Base-by-base conservation (phyloP, 2,113 vertebrate genomes). In the Dromas ardeola region DNA sequence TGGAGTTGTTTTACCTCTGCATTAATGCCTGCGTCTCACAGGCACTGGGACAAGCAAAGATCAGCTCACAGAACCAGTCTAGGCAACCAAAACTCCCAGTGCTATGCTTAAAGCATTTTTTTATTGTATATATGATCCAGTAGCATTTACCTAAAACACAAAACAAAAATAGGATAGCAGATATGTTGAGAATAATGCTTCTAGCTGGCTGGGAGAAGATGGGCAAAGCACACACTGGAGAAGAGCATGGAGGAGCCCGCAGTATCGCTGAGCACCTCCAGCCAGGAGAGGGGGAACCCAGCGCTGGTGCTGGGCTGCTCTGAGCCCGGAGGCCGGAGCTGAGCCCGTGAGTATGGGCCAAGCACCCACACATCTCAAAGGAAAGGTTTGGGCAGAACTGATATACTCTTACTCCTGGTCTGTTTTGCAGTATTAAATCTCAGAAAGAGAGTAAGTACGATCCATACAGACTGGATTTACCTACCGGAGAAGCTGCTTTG, bases 211-310 rank as follows among this genome's bases (percentile, higher is more conserved):
- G 52, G 67, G 36, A 71, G 40, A 78, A 89, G 11, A 40, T 30
- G 32, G 15, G 67, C 55, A 70, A 66, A 69, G 43, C n/a, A 34
- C 11, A 47, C 10, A 6, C 6, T 27, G 19, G n/a, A 29, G n/a
- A 47, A 76, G n/a, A 5, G 14, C 22, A 13, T 14, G 40, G 34
- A 6, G 53, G 17, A 79, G 6, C 52, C 26, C 6, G 1, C 29
- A 17, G 25, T 32, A 34, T 11, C 32, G 59, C 34, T 59, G 59
- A 74, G 16, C 55, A 73, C 4, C 17, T 38, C 43, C 26, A 43
- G 19, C 6, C 0, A 0, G 52, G 36, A 59, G 15, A 80, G 27
- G 17, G 32, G 17, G 38, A 69, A 21, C 8, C 8, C 22, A 43
- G 49, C 1, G 6, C 36, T 65, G 25, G 15, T 40, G 27, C 17